Evolutionary conservation across 2,888 invertebrate species (phyloP).

Genomic region (Drosophila neonasuta): DNA sequence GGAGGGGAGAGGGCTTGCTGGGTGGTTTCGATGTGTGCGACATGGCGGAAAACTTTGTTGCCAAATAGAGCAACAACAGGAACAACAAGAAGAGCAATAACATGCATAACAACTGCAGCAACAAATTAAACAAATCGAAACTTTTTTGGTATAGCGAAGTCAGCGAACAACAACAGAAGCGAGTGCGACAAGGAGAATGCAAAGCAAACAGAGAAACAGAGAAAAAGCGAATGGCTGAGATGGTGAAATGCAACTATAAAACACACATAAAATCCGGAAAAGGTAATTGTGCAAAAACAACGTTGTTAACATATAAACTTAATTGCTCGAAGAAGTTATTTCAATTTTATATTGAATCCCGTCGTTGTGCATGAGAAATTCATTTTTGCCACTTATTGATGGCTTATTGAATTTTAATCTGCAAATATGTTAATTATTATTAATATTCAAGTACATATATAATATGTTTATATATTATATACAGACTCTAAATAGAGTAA

Average conservation of each 20-base stretch:
- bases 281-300: conserved; percentile 24
- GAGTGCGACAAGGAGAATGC: not conserved
- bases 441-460: too few species aligned
- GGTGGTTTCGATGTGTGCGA: conserved; percentile 47
- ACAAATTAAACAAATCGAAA: conserved; percentile 72
- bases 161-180: conserved; percentile 7
- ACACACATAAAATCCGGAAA: conserved; percentile 25
- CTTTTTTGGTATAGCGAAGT: conserved; percentile 28
- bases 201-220: not conserved
- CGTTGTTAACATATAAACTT: conserved; percentile 23
- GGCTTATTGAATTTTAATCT: conserved; percentile 1
- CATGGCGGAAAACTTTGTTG: conserved; percentile 67
- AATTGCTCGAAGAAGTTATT: conserved; percentile 18
- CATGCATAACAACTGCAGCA: conserved; percentile 45
- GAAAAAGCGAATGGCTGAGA: not conserved
- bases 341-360: conserved; percentile 18
- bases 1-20: not conserved
- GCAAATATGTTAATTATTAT: too few species aligned
- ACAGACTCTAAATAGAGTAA: too few species aligned
- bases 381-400: not conserved
- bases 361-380: not conserved
- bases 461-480: too few species aligned
- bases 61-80: conserved; percentile 58
- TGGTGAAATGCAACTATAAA: conserved; percentile 16
- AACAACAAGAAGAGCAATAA: conserved; percentile 22